phyloP scores from a whole-genome alignment of 1,140 invertebrate genomes.

The Solen grandis region DNA sequence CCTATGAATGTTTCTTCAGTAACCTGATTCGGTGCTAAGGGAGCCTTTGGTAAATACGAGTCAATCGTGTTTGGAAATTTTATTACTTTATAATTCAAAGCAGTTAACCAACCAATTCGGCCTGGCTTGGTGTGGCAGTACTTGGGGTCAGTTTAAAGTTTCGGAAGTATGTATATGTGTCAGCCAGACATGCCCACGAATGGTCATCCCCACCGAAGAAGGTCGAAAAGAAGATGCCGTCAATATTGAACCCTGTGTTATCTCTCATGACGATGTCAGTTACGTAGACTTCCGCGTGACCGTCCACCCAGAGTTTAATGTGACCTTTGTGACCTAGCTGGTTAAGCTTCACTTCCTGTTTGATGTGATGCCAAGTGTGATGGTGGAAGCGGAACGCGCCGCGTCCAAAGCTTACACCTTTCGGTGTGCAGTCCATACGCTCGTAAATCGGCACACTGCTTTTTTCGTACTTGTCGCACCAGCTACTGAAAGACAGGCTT shows the following conservation, averaged over 20 bases:
- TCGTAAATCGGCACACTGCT: conserved; percentile 49
- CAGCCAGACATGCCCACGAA: conserved; percentile 60
- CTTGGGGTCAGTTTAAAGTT: conserved; percentile 54
- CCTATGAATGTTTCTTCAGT: too few species aligned
- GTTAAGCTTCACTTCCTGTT: conserved; percentile 64
- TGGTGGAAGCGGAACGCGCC: conserved; percentile 53
- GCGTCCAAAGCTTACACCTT: conserved; percentile 47
- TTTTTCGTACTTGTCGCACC: conserved; percentile 44
- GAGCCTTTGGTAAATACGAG: too few species aligned
- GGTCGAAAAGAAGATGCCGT: conserved; percentile 72
- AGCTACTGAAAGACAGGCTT: conserved; percentile 29
- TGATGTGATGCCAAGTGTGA: conserved; percentile 59
- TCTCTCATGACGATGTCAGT: conserved; percentile 48
- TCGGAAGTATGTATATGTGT: conserved; percentile 65
- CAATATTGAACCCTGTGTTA: conserved; percentile 54
- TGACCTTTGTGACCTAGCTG: conserved; percentile 47
- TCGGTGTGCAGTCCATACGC: conserved; percentile 52
- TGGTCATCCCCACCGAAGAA: conserved; percentile 69
- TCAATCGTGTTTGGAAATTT: too few species aligned
- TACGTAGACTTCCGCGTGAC: conserved; percentile 18
- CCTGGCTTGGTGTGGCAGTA: background rate
- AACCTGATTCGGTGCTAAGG: too few species aligned
- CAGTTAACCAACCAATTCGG: conserved; percentile 9
- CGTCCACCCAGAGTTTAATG: conserved; percentile 60
- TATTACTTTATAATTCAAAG: too few species aligned